A percentile compares a stretch with the other conserved stretches of the same genome.
Conservation (phyloP, 2,888 invertebrate genomes). For the Platypus cylindrus region DNA sequence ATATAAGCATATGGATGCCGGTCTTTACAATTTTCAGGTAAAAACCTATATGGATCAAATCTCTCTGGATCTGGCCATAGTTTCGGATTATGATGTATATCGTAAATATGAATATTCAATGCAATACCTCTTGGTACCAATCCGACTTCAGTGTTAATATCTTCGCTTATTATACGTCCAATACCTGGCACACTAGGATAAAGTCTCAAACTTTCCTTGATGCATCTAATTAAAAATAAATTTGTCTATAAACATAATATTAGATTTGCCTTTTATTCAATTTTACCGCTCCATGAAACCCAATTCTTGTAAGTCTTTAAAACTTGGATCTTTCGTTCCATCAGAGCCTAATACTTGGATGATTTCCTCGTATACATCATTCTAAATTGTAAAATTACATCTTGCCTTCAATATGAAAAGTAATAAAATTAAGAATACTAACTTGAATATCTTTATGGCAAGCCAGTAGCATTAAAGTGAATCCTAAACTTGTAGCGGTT, state of each 20-base stretch:
- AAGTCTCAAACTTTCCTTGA: constrained; percentile 31
- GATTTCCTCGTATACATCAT: constrained; percentile 21
- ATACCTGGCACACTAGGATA: constrained; percentile 33
- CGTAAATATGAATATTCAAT: constrained; percentile 47
- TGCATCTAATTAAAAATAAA: too few relatives aligned
- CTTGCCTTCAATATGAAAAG: too few relatives aligned
- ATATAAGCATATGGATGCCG: constrained; percentile 52
- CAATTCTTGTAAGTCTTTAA: constrained; percentile 28
- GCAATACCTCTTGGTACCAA: constrained; percentile 39
- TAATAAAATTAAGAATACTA: constrained; percentile 7
- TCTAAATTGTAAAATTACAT: constrained; percentile 16
- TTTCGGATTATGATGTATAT: constrained; percentile 50
- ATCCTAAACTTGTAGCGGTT: constrained; percentile 19
- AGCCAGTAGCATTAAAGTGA: constrained; percentile 20
- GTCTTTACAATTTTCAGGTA: constrained; percentile 41
- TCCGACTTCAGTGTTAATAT: constrained; percentile 20
- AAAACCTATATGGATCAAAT: constrained; percentile 60
- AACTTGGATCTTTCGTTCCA: constrained; percentile 19
- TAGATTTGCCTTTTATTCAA: too few relatives aligned
- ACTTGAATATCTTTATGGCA: constrained; percentile 20
- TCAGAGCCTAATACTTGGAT: constrained; percentile 21
- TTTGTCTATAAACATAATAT: too few relatives aligned
- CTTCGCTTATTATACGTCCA: constrained; percentile 24
- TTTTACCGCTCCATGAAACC: constrained; percentile 28
- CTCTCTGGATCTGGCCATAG: constrained; percentile 50